phyloP scores from a whole-genome alignment of 30 jellyfish, hydroid and myxozoan species.

The Nemopilema nomurai region DNA sequence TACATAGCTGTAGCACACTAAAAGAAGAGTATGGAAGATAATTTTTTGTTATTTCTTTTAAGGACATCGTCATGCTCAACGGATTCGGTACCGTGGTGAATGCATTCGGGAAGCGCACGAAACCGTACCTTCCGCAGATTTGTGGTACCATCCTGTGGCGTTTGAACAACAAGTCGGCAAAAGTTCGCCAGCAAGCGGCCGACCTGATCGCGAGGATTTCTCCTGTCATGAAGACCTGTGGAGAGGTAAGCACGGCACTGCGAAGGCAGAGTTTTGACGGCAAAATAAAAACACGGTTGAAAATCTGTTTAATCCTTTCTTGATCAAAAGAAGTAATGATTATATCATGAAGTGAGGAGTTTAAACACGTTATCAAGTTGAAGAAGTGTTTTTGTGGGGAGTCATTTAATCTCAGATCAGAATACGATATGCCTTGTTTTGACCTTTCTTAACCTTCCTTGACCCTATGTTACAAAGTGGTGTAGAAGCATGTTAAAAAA shows the following conservation, averaged over 20 bases:
- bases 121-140: conserved; percentile 99
- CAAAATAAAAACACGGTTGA: not conserved
- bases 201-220: conserved; percentile 98
- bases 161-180: conserved; percentile 93
- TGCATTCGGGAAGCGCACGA: conserved; percentile 96
- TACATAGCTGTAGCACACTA: too few species aligned
- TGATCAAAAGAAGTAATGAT: too few species aligned
- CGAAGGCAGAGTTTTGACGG: not conserved
- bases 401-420: too few species aligned
- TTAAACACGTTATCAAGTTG: too few species aligned
- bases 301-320: too few species aligned
- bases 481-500: too few species aligned
- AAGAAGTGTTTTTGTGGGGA: too few species aligned
- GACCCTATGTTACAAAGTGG: too few species aligned
- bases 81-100: conserved; percentile 99
- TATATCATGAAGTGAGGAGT: too few species aligned
- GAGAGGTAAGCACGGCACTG: conserved; percentile 77
- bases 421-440: too few species aligned
- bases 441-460: too few species aligned
- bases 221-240: conserved; percentile 98
- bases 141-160: conserved; percentile 99
- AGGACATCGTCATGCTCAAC: conserved; percentile 97
- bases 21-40: too few species aligned
- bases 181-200: conserved; percentile 99
- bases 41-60: not conserved